phyloP scores from a whole-genome alignment of 2,797 vertebrate species.

The Neostethus bicornis region DNA sequence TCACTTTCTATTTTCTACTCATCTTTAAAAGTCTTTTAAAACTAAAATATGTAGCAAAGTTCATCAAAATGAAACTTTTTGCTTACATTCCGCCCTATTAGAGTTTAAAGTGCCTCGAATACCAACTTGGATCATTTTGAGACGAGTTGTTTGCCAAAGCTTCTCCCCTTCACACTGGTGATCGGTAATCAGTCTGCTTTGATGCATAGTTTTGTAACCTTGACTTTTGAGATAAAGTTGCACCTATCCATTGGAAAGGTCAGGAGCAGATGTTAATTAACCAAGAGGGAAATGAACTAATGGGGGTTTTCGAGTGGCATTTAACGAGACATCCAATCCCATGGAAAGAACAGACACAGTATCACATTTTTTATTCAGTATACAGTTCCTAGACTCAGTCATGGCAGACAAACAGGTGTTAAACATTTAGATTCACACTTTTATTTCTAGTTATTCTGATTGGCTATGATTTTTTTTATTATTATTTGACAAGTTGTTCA shows the following conservation, averaged over 20 bases:
- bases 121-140: conserved; percentile 28
- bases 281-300: conserved; percentile 86
- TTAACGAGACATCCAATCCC: conserved; percentile 77
- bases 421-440: background rate
- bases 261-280: conserved; percentile 87
- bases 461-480: background rate
- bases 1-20: too few species aligned
- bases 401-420: conserved; percentile 18
- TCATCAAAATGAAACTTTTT: background rate
- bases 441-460: background rate
- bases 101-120: conserved; percentile 9
- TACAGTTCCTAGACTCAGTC: conserved; percentile 35
- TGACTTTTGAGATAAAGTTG: conserved; percentile 87
- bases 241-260: conserved; percentile 83
- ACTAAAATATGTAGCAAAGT: too few species aligned
- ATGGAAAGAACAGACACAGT: conserved; percentile 61
- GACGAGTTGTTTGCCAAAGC: conserved; percentile 41
- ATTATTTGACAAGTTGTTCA: background rate
- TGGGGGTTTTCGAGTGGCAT: conserved; percentile 80
- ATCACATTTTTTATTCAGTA: conserved; percentile 62
- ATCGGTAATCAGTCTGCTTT: conserved; percentile 83
- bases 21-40: too few species aligned
- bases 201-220: conserved; percentile 84
- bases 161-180: conserved; percentile 56
- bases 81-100: background rate